phyloP scores from a whole-genome alignment of 2,797 vertebrate species.

The Macroramphosus scolopax region DNA sequence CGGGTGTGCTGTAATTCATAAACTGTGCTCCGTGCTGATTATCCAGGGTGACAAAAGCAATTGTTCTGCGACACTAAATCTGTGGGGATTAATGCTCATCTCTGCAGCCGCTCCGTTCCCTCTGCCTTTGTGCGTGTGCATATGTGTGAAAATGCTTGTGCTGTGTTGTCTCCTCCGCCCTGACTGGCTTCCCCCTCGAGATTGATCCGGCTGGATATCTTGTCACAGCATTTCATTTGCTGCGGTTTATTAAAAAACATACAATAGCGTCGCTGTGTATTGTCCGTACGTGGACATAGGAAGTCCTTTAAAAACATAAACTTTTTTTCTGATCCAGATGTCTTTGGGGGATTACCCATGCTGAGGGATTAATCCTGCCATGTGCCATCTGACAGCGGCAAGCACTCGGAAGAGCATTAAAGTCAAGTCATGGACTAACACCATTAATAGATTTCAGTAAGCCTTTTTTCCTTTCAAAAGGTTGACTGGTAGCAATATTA shows the following conservation, averaged over 20 bases:
- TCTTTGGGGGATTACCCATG: conserved; percentile 66
- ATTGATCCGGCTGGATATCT: conserved; percentile 24
- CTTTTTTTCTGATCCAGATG: conserved; percentile 56
- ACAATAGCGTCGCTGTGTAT: background rate
- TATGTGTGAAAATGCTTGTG: conserved; percentile 12
- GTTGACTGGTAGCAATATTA: conserved; percentile 60
- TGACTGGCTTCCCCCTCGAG: conserved; percentile 21
- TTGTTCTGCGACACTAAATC: conserved; percentile 73
- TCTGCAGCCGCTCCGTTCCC: conserved; percentile 49
- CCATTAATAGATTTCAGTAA: conserved; percentile 70
- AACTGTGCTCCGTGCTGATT: conserved; percentile 66
- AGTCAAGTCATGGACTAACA: conserved; percentile 69
- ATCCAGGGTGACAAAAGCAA: conserved; percentile 75
- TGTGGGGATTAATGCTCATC: conserved; percentile 67
- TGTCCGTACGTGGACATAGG: conserved; percentile 9
- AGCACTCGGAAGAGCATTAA: conserved; percentile 54
- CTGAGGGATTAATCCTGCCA: conserved; percentile 62
- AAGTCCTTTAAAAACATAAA: conserved; percentile 49
- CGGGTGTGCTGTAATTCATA: conserved; percentile 60
- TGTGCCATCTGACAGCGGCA: conserved; percentile 56
- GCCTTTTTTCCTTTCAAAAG: conserved; percentile 56
- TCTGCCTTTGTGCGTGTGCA: conserved; percentile 23
- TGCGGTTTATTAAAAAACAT: no score
- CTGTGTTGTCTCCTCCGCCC: conserved; percentile 12
- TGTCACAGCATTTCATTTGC: conserved; percentile 30